Conservation (phyloP, 30 jellyfish, hydroid and myxozoan genomes). For the Chrysaora quinquecirrha region DNA sequence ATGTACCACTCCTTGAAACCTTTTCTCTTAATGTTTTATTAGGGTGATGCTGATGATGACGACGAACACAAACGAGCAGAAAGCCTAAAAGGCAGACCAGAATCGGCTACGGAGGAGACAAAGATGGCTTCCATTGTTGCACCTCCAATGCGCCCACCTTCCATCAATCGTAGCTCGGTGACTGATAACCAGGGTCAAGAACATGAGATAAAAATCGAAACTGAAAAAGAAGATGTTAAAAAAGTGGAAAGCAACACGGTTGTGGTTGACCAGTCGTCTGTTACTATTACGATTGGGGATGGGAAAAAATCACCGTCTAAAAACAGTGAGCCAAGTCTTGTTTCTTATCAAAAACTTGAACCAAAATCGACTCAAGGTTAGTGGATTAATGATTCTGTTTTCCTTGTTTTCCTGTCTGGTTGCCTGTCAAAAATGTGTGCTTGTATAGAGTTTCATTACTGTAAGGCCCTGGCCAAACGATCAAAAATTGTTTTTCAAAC, state of each 20-base stretch:
- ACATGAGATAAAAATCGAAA: not conserved
- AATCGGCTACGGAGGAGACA: slow-evolving; percentile 16
- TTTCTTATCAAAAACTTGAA: slow-evolving; percentile 31
- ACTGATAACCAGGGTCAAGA: slow-evolving; percentile 13
- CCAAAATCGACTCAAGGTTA: slow-evolving; percentile 26
- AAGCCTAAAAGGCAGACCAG: slow-evolving; percentile 17
- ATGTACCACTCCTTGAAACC: not conserved
- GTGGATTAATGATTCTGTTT: not conserved
- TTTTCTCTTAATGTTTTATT: too few species aligned
- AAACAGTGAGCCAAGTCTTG: slow-evolving; percentile 42
- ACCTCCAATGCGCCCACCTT: slow-evolving; percentile 58
- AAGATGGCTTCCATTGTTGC: slow-evolving; percentile 7
- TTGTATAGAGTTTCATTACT: not conserved
- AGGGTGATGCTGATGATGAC: slow-evolving; percentile 69
- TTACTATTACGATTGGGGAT: not conserved
- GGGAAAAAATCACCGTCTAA: not conserved
- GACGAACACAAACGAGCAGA: slow-evolving; percentile 58
- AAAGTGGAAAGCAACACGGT: not conserved
- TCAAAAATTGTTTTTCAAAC: too few species aligned
- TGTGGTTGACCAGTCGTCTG: not conserved
- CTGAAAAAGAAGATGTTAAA: not conserved
- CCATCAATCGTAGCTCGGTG: slow-evolving; percentile 26
- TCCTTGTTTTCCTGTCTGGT: not conserved
- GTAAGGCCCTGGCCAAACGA: not conserved
- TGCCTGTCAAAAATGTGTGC: not conserved